A percentile compares a stretch with the other conserved stretches of the same genome.
phyloP scores from a whole-genome alignment of 2,797 vertebrate species.

The Sandelia bainsii region DNA sequence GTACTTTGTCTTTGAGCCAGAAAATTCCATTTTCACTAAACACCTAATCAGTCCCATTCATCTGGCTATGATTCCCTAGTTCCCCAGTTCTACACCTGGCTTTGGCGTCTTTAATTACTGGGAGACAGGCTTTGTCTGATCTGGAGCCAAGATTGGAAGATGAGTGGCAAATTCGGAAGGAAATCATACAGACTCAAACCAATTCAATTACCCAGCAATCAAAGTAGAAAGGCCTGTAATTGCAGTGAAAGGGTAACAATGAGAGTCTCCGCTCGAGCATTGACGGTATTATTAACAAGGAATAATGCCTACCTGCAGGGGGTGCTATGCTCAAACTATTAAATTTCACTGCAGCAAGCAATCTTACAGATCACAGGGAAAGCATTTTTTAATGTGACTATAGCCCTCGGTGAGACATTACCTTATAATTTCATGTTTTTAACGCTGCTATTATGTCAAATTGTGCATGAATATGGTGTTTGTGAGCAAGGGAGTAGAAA shows the following conservation, averaged over 20 bases:
- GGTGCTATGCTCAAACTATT: conserved; percentile 88
- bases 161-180: conserved; percentile 82
- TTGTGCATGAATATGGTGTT: conserved; percentile 71
- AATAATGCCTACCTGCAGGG: conserved; percentile 84
- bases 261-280: conserved; percentile 58
- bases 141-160: conserved; percentile 83
- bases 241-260: conserved; percentile 83
- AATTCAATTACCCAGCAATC: conserved; percentile 90
- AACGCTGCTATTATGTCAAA: conserved; percentile 77
- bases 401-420: conserved; percentile 74
- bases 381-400: conserved; percentile 68
- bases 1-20: conserved; percentile 82
- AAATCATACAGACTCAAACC: conserved; percentile 86
- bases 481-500: conserved; percentile 64
- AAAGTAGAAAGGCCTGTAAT: conserved; percentile 88
- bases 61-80: conserved; percentile 77
- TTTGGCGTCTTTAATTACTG: conserved; percentile 87
- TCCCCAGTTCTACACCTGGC: conserved; percentile 82
- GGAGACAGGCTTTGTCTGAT: conserved; percentile 83
- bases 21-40: conserved; percentile 86
- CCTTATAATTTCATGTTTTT: conserved; percentile 76
- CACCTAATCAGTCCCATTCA: conserved; percentile 89
- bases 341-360: conserved; percentile 60
- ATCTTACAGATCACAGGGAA: conserved; percentile 66
- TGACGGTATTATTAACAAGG: conserved; percentile 73